A percentile compares a stretch with the other conserved stretches of the same genome.
Evolutionary conservation across 2,797 vertebrate species (phyloP).

Genomic region (Crocidura indochinensis): DNA sequence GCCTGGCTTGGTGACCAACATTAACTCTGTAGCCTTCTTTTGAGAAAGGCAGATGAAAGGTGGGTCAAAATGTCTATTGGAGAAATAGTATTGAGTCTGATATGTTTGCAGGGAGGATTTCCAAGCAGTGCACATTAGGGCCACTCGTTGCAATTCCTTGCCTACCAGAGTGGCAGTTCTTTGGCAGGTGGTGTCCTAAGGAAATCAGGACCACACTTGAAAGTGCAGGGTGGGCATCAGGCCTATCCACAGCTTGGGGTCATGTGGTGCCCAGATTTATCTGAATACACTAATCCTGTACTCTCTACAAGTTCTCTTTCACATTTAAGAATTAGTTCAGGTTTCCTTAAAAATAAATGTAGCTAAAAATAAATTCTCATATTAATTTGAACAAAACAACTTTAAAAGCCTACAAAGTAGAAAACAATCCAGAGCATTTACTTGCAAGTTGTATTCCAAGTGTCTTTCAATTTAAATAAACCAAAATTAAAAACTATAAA

Average conservation of each 20-base stretch:
- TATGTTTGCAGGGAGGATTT: too few species aligned
- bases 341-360: slow-evolving; percentile 37
- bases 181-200: too few species aligned
- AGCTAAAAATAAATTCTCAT: slow-evolving; percentile 52
- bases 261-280: too few species aligned
- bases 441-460: slow-evolving; percentile 40
- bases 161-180: too few species aligned
- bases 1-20: neutral
- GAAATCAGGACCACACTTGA: too few species aligned
- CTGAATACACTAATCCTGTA: too few species aligned
- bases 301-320: too few species aligned
- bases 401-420: slow-evolving; percentile 1
- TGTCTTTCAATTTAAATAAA: slow-evolving; percentile 32
- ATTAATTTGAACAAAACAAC: slow-evolving; percentile 46
- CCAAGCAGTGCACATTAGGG: too few species aligned
- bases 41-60: slow-evolving; percentile 59
- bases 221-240: too few species aligned
- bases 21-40: neutral
- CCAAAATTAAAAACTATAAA: slow-evolving; percentile 26
- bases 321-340: too few species aligned
- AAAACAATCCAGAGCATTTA: slow-evolving; percentile 28
- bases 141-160: too few species aligned
- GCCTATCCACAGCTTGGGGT: too few species aligned
- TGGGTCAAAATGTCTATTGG: slow-evolving; percentile 23
- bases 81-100: slow-evolving; percentile 35